A percentile compares a stretch with the other conserved stretches of the same genome.
Conservation (phyloP, 2,888 invertebrate species). For the Drosophila mulleri region DNA sequence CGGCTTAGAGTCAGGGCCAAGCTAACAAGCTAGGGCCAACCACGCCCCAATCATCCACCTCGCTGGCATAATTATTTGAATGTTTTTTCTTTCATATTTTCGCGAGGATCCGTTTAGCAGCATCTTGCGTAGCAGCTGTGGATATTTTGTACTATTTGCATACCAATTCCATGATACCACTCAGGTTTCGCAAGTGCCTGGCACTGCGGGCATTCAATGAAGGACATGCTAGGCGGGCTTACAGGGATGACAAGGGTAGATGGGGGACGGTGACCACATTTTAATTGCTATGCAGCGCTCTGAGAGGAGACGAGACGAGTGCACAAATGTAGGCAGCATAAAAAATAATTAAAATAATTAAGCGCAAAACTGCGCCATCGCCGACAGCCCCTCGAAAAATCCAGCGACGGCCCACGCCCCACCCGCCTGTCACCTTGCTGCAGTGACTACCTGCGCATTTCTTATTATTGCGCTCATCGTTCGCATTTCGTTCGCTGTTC, state of each 20-base stretch:
- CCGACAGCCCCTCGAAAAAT: not conserved
- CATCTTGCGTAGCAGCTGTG: conserved; percentile 34
- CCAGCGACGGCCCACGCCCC: not conserved
- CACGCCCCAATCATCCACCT: not conserved
- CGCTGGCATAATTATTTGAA: conserved; percentile 25
- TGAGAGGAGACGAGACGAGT: conserved; percentile 29
- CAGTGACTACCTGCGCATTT: conserved; percentile 29
- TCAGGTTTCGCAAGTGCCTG: conserved; percentile 41
- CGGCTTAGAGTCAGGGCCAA: conserved; percentile 9
- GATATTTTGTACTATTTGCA: conserved; percentile 57
- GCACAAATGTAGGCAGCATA: conserved; percentile 62
- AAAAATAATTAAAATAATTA: conserved; percentile 79
- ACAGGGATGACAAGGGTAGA: not conserved
- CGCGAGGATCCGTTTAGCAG: conserved; percentile 8
- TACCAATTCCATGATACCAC: conserved; percentile 68
- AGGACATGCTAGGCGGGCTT: conserved; percentile 35
- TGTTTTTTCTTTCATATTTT: conserved; percentile 25
- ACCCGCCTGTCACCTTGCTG: conserved; percentile 8
- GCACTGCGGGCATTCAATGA: conserved; percentile 55
- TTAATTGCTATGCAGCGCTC: conserved; percentile 68
- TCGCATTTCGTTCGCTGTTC: conserved; percentile 50
- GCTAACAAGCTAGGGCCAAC: not conserved
- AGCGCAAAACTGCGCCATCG: conserved; percentile 68
- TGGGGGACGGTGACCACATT: conserved; percentile 41
- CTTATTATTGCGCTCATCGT: conserved; percentile 28